These are phyloP conservation scores for Pheosia gnoma DNA, from an alignment of 2,888 invertebrate species.

Conservation along the genomic window DNA sequence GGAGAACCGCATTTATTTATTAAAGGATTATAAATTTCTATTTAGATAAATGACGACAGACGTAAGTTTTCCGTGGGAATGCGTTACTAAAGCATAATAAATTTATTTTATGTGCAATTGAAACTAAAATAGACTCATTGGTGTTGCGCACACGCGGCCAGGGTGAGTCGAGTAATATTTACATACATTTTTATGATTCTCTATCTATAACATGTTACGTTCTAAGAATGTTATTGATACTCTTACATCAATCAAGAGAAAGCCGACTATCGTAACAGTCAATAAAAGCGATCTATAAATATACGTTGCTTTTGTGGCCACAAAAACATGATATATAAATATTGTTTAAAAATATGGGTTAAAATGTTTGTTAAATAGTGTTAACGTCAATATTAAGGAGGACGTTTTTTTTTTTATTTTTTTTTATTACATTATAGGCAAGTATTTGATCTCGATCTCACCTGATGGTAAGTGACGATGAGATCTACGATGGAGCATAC, in stretches of 20 bases:
- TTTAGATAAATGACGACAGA: conserved; percentile 41
- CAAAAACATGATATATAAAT: too few relatives aligned
- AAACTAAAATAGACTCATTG: conserved; percentile 69
- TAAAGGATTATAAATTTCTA: conserved; percentile 20
- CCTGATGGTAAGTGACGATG: too few relatives aligned
- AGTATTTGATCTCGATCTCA: too few relatives aligned
- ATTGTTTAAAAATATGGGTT: too few relatives aligned
- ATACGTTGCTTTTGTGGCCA: background rate
- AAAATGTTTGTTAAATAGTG: too few relatives aligned
- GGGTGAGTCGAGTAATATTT: conserved; percentile 22
- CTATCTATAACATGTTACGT: background rate
- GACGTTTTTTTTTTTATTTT: too few relatives aligned
- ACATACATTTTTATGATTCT: conserved; percentile 20
- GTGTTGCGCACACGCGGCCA: conserved; percentile 42
- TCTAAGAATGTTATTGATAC: conserved; percentile 1
- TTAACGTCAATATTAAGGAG: background rate
- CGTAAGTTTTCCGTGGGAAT: conserved; percentile 47
- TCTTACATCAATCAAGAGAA: background rate
- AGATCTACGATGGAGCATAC: too few relatives aligned
- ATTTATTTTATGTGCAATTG: conserved; percentile 77
- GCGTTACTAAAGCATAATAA: conserved; percentile 63
- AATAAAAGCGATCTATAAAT: background rate
- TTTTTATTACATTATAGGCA: too few relatives aligned
- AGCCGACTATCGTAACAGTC: background rate
- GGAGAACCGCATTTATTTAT: conserved; percentile 19